Base-by-base conservation (phyloP, 2,113 vertebrate species). In the Eclectus roratus region DNA sequence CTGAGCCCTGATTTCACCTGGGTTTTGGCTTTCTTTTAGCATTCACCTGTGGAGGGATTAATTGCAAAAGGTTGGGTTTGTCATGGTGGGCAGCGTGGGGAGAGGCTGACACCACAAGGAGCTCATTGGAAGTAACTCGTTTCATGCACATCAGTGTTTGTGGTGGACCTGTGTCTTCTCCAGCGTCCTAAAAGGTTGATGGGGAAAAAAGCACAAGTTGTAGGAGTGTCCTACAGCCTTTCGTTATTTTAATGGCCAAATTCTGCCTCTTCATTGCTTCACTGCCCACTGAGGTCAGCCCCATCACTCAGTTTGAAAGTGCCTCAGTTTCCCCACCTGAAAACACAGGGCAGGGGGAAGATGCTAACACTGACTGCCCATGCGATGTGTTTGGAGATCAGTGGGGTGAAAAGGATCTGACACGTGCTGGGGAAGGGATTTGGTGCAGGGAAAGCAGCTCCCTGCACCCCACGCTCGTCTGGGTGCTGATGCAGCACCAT, bases 301-400 rank as follows among this genome's bases (percentile, higher is more conserved):
- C 1, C n/a, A 20, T n/a, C 33, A 11, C 24, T 44, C 31, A 2
- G 1, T 35, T 53, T 37, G 5, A 13, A 35, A 8, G 14, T 53
- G 39, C 55, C 69, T 89, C 72, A 35, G n/a, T 92, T 87, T 94
- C 60, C 64, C 69, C 58, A 58, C 15, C 7, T 24, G 33, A 86
- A 89, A 74, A 39, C 12, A 5, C 0, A 0, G 29, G n/a, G 2
- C 1, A 5, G 4, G 16, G 5, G 8, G 4, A 44, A 3, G 37
- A 35, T 18, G 49, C 5, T 46, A 24, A 63, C 5, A 1, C 14
- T 17, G 50, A 7, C 19, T n/a, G 39, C 21, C 27, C 25, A 2
- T 2, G 28, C 1, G 4, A 12, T 0, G 1, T 47, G 5, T 39
- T 21, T 68, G 43, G 70, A 64, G 56, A 28, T 50, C 73, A 41